phyloP scores from a whole-genome alignment of 2,888 invertebrate genomes.

The Conops quadrifasciatus region DNA sequence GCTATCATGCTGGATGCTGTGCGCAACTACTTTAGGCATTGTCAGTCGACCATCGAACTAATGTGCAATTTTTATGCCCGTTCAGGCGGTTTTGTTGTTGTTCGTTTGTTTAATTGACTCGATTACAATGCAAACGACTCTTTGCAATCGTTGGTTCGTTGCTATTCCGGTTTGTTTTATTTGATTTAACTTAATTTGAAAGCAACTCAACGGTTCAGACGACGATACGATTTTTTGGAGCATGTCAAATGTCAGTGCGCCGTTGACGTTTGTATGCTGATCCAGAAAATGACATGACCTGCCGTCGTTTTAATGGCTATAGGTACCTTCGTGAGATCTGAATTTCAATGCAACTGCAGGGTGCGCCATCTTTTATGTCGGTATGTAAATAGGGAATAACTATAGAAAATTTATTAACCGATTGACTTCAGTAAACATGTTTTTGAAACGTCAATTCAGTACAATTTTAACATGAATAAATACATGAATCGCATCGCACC shows the following conservation, averaged over 20 bases:
- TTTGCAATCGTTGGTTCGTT: conserved; percentile 30
- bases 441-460: too few relatives aligned
- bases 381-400: too few relatives aligned
- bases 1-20: conserved; percentile 18
- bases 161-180: conserved; percentile 34
- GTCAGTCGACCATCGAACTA: conserved; percentile 29
- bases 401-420: too few relatives aligned
- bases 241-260: conserved; percentile 50
- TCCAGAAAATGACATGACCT: background rate
- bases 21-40: conserved; percentile 31
- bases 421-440: too few relatives aligned
- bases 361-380: too few relatives aligned
- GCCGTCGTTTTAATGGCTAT: background rate
- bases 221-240: conserved; percentile 21
- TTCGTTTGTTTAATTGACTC: conserved; percentile 54
- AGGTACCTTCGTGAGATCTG: too few relatives aligned
- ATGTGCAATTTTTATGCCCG: conserved; percentile 27
- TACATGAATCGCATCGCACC: too few relatives aligned
- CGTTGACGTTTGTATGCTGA: conserved; percentile 13
- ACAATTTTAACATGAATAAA: too few relatives aligned
- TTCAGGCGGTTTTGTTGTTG: conserved; percentile 44
- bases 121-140: conserved; percentile 46
- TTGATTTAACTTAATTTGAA: conserved; percentile 23
- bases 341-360: background rate
- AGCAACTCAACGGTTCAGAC: conserved; percentile 17